Percentiles rank a stretch among this genome's conserved stretches.
phyloP scores from a whole-genome alignment of 2,888 invertebrate genomes.

The Dascillus cervinus region DNA sequence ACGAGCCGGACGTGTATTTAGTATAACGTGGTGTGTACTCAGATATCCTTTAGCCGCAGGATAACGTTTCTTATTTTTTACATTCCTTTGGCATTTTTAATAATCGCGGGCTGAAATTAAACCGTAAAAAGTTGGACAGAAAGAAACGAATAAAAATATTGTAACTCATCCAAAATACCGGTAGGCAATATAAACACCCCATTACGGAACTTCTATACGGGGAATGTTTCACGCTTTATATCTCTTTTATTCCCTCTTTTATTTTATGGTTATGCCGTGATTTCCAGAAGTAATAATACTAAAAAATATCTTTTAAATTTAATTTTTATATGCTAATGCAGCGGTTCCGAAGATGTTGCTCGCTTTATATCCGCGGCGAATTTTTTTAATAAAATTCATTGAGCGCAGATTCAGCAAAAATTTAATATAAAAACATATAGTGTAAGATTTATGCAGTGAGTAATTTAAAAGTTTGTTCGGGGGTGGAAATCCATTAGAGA shows the following conservation, averaged over 20 bases:
- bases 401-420: slow-evolving; percentile 8
- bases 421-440: slow-evolving; percentile 21
- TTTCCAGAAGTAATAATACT: slow-evolving; percentile 34
- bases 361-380: too few species aligned
- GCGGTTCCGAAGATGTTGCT: too few species aligned
- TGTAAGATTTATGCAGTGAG: slow-evolving; percentile 35
- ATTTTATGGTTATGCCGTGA: slow-evolving; percentile 36
- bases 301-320: slow-evolving; percentile 34
- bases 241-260: slow-evolving; percentile 36
- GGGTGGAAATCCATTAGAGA: slow-evolving; percentile 39
- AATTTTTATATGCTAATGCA: slow-evolving; percentile 27
- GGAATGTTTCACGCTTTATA: slow-evolving; percentile 34
- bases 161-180: slow-evolving; percentile 29
- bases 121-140: too few species aligned
- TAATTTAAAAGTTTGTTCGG: slow-evolving; percentile 39
- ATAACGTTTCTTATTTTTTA: background rate
- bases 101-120: too few species aligned
- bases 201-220: slow-evolving; percentile 31
- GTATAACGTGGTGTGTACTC: slow-evolving; percentile 10
- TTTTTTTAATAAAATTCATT: background rate
- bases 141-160: slow-evolving; percentile 23
- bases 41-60: too few species aligned
- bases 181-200: slow-evolving; percentile 29
- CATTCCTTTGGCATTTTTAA: too few species aligned
- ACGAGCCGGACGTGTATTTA: slow-evolving; percentile 36